Percentiles rank a stretch among this genome's conserved stretches.
These are phyloP conservation scores for Ornithoptera priamus DNA, from an alignment of 2,888 invertebrate species.

Conservation along the genomic window DNA sequence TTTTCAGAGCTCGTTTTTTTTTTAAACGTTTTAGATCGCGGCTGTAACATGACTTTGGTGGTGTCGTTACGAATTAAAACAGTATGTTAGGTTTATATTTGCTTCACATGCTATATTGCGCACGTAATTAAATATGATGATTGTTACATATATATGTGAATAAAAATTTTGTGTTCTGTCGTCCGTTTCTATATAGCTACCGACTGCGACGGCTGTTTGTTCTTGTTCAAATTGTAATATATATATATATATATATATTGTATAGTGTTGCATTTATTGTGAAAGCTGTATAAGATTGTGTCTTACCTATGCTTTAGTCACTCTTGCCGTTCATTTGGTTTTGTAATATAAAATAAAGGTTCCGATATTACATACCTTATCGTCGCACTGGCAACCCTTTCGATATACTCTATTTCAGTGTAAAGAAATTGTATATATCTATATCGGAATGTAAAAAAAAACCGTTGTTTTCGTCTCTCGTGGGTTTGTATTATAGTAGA, in stretches of 20 bases:
- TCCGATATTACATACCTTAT: no score
- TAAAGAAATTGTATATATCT: no score
- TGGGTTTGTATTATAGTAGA: no score
- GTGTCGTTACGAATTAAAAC: constrained; percentile 5
- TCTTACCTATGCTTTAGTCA: no score
- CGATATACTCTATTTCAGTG: no score
- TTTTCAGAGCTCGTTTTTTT: background rate
- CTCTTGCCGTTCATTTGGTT: no score
- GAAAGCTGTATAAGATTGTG: background rate
- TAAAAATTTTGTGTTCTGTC: constrained; percentile 10
- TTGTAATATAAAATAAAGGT: no score
- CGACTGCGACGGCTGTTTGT: constrained; percentile 1
- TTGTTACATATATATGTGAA: background rate
- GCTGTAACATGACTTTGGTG: constrained; percentile 8
- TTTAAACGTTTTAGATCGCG: background rate
- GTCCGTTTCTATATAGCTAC: background rate
- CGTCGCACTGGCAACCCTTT: no score
- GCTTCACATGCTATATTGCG: constrained; percentile 12
- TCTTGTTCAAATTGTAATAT: background rate
- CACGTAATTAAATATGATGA: constrained; percentile 5
- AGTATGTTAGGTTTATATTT: constrained; percentile 20
- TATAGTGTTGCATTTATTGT: background rate
- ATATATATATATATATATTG: background rate
- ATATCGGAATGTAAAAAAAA: no score
- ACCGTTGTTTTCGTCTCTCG: no score